phyloP scores from a whole-genome alignment of 2,113 vertebrate genomes.

The Camarhynchus parvulus region DNA sequence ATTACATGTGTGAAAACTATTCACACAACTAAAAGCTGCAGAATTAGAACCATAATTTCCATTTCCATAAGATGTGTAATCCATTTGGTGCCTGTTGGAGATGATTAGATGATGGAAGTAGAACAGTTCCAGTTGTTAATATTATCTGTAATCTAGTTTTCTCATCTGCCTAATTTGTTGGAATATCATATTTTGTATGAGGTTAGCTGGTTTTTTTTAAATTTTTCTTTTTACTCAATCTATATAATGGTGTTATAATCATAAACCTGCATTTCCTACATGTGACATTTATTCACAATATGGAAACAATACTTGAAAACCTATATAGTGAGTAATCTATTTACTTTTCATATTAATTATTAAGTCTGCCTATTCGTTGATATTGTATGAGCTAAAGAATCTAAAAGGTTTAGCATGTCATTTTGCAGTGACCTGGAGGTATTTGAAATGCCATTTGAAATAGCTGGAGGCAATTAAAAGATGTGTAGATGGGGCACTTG shows the following conservation, averaged over 20 bases:
- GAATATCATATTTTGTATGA: neutral
- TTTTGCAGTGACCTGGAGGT: neutral
- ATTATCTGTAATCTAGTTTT: slow-evolving; percentile 14
- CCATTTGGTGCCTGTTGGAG: neutral
- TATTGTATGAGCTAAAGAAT: neutral
- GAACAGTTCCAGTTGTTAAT: neutral
- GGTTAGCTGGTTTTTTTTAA: neutral
- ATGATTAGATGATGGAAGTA: neutral
- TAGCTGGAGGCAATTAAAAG: neutral
- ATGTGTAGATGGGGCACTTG: neutral
- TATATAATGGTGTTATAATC: neutral
- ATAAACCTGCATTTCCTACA: neutral
- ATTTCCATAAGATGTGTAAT: neutral
- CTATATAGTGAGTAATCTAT: neutral
- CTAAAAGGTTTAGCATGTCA: neutral
- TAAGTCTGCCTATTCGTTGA: neutral
- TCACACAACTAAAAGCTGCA: neutral
- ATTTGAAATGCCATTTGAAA: neutral
- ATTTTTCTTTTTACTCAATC: neutral
- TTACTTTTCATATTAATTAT: neutral
- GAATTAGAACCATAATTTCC: slow-evolving; percentile 10
- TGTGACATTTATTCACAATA: neutral
- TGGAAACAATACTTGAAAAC: neutral
- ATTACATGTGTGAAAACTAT: neutral
- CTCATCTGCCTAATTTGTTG: neutral